A percentile compares a stretch with the other conserved stretches of the same genome.
These are phyloP conservation scores for Tinea trinotella DNA, from an alignment of 2,888 invertebrate genomes.

Conservation along the genomic window DNA sequence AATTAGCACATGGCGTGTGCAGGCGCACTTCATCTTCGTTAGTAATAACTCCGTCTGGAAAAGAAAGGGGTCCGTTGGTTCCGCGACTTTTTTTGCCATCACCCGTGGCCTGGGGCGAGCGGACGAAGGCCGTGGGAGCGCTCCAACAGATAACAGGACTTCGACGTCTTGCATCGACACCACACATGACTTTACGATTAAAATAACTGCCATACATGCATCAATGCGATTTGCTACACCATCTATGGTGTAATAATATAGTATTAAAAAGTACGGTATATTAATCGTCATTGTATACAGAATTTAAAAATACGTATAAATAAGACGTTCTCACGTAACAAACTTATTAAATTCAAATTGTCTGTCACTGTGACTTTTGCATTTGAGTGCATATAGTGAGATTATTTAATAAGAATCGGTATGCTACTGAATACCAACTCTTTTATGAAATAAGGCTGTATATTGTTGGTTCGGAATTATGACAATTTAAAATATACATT, in stretches of 20 bases:
- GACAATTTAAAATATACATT: too few species aligned
- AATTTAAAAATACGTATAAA: not conserved
- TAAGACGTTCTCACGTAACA: not conserved
- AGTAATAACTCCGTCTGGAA: conserved; percentile 20
- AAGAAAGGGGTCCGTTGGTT: conserved; percentile 20
- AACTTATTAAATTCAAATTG: too few species aligned
- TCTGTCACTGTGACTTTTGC: not conserved
- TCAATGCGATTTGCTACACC: not conserved
- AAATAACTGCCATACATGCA: not conserved
- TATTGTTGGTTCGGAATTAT: too few species aligned
- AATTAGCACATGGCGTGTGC: conserved; percentile 37
- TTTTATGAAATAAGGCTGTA: too few species aligned
- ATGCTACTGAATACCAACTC: too few species aligned
- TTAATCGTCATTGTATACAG: too few species aligned
- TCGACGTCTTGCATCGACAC: not conserved
- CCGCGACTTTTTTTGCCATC: conserved; percentile 19
- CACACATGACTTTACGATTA: conserved; percentile 5
- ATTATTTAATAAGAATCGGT: not conserved
- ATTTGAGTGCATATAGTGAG: not conserved
- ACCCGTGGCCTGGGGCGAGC: conserved; percentile 17
- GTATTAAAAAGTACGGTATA: not conserved
- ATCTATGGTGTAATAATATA: not conserved
- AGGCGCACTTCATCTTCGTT: conserved; percentile 26
- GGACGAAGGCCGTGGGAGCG: conserved; percentile 24
- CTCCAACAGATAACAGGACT: conserved; percentile 21